phyloP scores from a whole-genome alignment of 2,797 vertebrate species.

The Salarias fasciatus region DNA sequence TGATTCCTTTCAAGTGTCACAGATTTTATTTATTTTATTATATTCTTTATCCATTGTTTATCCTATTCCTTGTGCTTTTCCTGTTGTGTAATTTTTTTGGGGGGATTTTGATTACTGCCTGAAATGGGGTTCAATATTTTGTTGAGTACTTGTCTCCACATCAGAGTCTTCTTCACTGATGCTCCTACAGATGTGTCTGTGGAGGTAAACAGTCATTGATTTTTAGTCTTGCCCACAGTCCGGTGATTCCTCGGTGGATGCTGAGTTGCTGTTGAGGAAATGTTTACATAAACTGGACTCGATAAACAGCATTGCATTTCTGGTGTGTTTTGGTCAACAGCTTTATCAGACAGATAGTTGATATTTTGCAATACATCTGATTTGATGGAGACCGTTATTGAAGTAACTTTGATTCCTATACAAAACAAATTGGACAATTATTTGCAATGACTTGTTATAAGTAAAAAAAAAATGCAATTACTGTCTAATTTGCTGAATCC shows the following conservation, averaged over 20 bases:
- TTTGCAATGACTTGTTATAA: slow-evolving; percentile 4
- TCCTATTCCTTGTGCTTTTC: no score
- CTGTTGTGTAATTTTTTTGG: no score
- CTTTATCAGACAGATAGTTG: no score
- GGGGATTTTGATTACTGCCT: neutral
- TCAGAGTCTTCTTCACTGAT: slow-evolving; percentile 1
- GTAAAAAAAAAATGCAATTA: slow-evolving; percentile 15
- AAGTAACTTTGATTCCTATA: neutral
- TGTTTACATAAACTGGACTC: no score
- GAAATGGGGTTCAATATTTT: neutral
- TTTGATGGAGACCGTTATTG: neutral
- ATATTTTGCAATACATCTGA: no score
- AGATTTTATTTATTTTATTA: no score
- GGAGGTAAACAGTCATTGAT: slow-evolving; percentile 17
- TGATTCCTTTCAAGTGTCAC: no score
- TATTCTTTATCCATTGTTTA: no score
- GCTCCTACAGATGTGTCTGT: slow-evolving; percentile 3
- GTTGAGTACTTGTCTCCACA: neutral
- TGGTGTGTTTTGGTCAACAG: no score
- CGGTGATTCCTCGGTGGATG: no score
- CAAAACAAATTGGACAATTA: slow-evolving; percentile 1
- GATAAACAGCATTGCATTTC: no score
- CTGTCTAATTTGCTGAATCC: neutral
- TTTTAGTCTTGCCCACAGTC: neutral
- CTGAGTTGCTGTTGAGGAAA: no score